Conservation (phyloP, 2,888 invertebrate species). For the Malacosoma neustria region DNA sequence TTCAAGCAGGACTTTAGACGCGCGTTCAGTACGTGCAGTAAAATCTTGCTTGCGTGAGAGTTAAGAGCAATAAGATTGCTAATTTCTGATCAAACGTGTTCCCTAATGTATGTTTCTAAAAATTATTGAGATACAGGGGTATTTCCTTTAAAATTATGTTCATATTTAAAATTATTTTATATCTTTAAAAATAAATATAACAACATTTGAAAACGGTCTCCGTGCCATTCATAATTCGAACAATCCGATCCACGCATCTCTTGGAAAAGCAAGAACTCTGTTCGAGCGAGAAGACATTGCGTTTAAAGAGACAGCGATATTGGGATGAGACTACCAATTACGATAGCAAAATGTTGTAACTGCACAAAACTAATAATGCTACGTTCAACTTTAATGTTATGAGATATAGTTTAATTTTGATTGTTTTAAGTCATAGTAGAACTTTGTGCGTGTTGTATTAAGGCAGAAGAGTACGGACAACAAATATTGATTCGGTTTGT, state of each 20-base stretch:
- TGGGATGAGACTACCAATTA: conserved; percentile 51
- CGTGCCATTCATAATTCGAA: conserved; percentile 4
- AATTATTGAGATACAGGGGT: too few species aligned
- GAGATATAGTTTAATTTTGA: not conserved
- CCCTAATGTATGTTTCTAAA: too few species aligned
- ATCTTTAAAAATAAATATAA: conserved; percentile 9
- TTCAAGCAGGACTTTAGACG: too few species aligned
- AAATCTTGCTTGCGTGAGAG: too few species aligned
- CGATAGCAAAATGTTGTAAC: conserved; percentile 23
- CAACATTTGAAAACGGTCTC: conserved; percentile 4
- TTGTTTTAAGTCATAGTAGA: conserved; percentile 20
- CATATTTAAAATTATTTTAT: too few species aligned
- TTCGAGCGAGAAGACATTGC: conserved; percentile 64
- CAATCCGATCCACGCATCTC: conserved; percentile 35
- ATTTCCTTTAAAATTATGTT: too few species aligned
- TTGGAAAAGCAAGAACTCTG: conserved; percentile 46
- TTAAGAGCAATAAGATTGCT: too few species aligned
- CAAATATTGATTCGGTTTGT: conserved; percentile 72
- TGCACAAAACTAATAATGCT: not conserved
- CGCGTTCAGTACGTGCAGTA: too few species aligned
- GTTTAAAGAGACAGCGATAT: conserved; percentile 57
- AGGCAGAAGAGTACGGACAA: conserved; percentile 74
- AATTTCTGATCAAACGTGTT: too few species aligned
- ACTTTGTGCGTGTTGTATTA: conserved; percentile 70
- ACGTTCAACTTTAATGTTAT: not conserved